Base-by-base conservation (phyloP, 2,797 vertebrate species). In the Poeciliopsis presidionis region DNA sequence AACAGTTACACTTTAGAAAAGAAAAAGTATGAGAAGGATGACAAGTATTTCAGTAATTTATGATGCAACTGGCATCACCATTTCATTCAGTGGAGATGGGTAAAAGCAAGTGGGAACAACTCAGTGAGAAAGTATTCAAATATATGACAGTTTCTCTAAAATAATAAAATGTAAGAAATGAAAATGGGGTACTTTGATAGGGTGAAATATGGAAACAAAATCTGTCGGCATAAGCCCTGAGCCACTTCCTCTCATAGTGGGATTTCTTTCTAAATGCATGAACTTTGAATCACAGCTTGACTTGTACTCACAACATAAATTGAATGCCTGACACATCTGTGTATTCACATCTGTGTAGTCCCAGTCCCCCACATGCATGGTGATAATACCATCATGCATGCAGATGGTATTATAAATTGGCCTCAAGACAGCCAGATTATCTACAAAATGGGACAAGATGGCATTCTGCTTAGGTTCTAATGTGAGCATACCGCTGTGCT, bases 81-180 rank as follows among this genome's bases (percentile, higher is more conserved):
- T 39, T 1, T 43, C 13, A 41, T 8, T 28, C 70, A 25, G 72
- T 76, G 73, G 22, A 79, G n/a, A 73, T 41, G 18, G 53, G 43
- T 9, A 55, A 55, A 36, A 73, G 22, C 20, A 36, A 73, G 41
- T 9, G 12, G 61, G 65, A 79, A 78, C 61, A 74, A 69, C 81
- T 81, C 46, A 43, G 65, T 78, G 73, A 72, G 57, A 80, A 73
- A 74, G 41, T 47, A 69, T 78, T 67, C 71, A 78, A n/a, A 76
- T 59, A 74, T 63, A 79, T 84, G 30, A 72, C 49, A 59, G 25
- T 81, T 84, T 78, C 53, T 81, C 49, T 77, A 43, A 59, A 75
- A n/a, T 43, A 16, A 22, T n/a, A 41, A 28, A 57, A 41, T 33
- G 30, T 1, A 3, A 36, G 73, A 39, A 72, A 63, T 45, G 12